Percentiles rank a stretch among this genome's conserved stretches.
phyloP scores from a whole-genome alignment of 2,797 vertebrate genomes.

The Pseudochirops cupreus region DNA sequence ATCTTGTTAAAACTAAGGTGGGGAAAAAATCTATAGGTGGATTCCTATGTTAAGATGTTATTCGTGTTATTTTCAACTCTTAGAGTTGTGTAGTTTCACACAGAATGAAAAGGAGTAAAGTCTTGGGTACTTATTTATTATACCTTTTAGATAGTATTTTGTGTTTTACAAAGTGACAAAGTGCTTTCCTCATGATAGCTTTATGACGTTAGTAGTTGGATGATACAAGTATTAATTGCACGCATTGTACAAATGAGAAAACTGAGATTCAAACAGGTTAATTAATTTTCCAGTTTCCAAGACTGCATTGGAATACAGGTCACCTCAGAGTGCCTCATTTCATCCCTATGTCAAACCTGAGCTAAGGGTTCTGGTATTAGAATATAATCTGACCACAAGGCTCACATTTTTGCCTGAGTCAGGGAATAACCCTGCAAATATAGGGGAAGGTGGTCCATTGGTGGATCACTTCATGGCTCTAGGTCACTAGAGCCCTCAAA shows the following conservation, averaged over 20 bases:
- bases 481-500: not conserved
- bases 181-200: not conserved
- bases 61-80: not conserved
- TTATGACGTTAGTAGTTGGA: not conserved
- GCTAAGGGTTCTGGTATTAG: not conserved
- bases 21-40: not conserved
- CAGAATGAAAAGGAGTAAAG: slow-evolving; percentile 2
- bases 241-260: not conserved
- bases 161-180: not conserved
- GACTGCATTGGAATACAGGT: not conserved
- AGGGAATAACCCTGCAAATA: not conserved
- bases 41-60: not conserved
- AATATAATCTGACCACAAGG: not conserved
- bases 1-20: not conserved
- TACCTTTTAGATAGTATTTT: not conserved
- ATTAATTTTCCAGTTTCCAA: not conserved
- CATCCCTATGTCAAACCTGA: not conserved
- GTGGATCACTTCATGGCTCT: not conserved
- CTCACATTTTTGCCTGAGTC: not conserved
- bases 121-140: not conserved
- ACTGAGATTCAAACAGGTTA: not conserved
- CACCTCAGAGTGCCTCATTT: not conserved
- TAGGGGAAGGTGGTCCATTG: not conserved
- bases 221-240: not conserved
- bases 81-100: slow-evolving; percentile 21